These are phyloP conservation scores for Corythaeola cristata DNA, from an alignment of 2,113 vertebrate genomes.

Conservation along the genomic window DNA sequence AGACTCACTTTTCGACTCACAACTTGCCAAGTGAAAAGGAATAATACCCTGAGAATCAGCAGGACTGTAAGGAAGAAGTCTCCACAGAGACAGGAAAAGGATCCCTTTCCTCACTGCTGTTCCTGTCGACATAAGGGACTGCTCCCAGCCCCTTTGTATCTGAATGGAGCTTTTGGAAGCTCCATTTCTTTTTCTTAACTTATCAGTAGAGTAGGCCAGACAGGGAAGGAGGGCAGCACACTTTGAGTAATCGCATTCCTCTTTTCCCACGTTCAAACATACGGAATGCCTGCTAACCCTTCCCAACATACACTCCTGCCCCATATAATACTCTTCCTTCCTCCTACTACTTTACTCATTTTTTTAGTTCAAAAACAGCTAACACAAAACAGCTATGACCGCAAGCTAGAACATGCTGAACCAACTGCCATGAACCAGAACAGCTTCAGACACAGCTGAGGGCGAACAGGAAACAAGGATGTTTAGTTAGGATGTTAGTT, in stretches of 20 bases:
- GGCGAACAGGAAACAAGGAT: not conserved
- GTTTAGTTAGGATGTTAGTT: not conserved
- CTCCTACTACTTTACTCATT: not conserved
- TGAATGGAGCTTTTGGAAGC: not conserved
- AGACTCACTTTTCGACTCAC: not conserved
- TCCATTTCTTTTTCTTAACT: not conserved
- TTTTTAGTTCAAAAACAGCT: not conserved
- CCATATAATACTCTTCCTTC: not conserved
- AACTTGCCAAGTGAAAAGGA: not conserved
- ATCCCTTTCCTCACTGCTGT: not conserved
- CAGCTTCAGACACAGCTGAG: not conserved
- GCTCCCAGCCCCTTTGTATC: not conserved
- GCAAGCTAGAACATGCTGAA: not conserved
- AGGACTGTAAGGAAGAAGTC: not conserved
- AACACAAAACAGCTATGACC: not conserved
- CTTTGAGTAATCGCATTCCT: not conserved
- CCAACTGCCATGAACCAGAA: not conserved
- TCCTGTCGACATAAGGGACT: not conserved
- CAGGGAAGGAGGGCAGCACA: not conserved
- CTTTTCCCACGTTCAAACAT: not conserved
- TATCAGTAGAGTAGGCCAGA: not conserved
- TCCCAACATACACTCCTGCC: not conserved
- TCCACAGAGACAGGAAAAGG: not conserved
- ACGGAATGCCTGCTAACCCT: not conserved
- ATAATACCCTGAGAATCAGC: not conserved